A percentile compares a stretch with the other conserved stretches of the same genome.
Conservation (phyloP, 2,797 vertebrate species). For the Aldrovandia affinis region DNA sequence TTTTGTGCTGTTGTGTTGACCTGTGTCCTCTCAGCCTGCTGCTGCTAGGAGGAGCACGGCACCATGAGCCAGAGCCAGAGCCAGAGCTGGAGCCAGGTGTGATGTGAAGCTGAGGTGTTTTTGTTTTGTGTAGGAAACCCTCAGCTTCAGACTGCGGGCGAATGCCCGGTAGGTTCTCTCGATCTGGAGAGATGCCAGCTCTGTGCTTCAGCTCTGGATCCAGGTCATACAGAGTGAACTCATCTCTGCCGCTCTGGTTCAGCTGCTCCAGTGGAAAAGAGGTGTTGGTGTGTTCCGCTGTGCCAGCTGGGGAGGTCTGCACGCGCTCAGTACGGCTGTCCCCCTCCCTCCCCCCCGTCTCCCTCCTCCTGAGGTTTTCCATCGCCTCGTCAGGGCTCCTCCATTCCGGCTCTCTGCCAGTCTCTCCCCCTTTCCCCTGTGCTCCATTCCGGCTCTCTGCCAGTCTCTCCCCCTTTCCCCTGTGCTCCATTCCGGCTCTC, state of each 20-base stretch:
- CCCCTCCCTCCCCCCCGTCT: slow-evolving; percentile 31
- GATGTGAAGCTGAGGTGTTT: not conserved
- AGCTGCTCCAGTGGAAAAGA: too few relatives aligned
- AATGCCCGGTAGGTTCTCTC: not conserved
- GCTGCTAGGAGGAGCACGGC: not conserved
- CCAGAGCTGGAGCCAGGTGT: not conserved
- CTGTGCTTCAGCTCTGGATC: not conserved
- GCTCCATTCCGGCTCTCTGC: slow-evolving; percentile 41
- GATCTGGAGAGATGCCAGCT: not conserved
- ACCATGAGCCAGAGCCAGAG: not conserved
- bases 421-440: not conserved
- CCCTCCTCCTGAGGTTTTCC: slow-evolving; percentile 53
- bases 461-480: not conserved
- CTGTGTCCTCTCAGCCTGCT: not conserved
- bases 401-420: slow-evolving; percentile 41
- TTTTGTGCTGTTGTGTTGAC: not conserved
- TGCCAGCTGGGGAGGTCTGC: too few relatives aligned
- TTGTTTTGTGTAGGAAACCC: too few relatives aligned
- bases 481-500: slow-evolving; percentile 42
- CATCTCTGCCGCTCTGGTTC: too few relatives aligned
- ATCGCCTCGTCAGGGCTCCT: slow-evolving; percentile 57
- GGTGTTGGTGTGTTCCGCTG: too few relatives aligned
- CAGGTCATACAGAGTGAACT: not conserved
- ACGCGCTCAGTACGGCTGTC: slow-evolving; percentile 8
- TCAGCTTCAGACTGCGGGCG: not conserved